phyloP scores from a whole-genome alignment of 2,113 vertebrate species.

The Amia ocellicauda region DNA sequence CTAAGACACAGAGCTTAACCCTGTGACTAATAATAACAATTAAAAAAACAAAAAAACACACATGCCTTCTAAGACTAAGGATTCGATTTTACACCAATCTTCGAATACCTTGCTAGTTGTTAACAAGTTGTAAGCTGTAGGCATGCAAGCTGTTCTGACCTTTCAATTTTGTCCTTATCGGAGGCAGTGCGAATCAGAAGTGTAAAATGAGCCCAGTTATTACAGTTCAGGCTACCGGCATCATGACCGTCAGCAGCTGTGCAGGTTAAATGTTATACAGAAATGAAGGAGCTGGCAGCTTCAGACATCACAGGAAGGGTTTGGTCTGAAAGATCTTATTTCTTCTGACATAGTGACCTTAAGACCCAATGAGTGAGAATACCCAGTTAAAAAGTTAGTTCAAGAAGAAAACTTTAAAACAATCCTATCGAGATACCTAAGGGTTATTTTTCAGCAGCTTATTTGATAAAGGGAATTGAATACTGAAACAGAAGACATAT shows the following conservation, averaged over 20 bases:
- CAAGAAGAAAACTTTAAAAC: no score
- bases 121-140: neutral
- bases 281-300: neutral
- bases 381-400: no score
- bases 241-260: constrained; percentile 1
- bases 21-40: no score
- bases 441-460: no score
- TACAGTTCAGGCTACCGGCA: neutral
- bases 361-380: no score
- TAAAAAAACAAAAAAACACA: no score
- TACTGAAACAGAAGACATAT: no score
- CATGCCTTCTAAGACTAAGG: no score
- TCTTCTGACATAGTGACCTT: no score
- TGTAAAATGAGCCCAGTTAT: neutral
- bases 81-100: neutral
- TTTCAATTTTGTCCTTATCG: constrained; percentile 1
- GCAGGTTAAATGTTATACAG: neutral
- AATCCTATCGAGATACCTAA: no score
- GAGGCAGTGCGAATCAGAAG: neutral
- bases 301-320: neutral
- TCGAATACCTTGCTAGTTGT: neutral
- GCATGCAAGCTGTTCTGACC: neutral
- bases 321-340: neutral
- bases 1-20: no score
- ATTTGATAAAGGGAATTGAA: no score